Conservation (phyloP, 2,113 vertebrate species). For the Catharus bicknelli region DNA sequence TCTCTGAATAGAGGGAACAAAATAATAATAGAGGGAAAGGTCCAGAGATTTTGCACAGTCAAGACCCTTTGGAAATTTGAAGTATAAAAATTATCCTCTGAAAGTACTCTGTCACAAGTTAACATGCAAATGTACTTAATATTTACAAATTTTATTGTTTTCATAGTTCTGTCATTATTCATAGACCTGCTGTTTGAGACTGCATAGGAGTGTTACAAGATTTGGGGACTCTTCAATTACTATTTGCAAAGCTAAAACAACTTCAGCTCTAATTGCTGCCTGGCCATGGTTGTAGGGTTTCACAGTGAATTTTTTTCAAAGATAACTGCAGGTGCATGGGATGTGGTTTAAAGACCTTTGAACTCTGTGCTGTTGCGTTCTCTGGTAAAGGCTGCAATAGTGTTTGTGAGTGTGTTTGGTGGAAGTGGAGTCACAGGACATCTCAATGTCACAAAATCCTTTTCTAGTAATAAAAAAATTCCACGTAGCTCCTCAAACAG, state of each 20-base stretch:
- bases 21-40: not conserved
- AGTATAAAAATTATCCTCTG: not conserved
- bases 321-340: not conserved
- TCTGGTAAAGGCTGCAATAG: not conserved
- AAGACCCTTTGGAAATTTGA: not conserved
- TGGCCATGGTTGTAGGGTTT: not conserved
- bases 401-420: not conserved
- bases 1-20: fast-evolving
- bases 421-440: fast-evolving
- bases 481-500: not conserved
- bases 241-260: not conserved
- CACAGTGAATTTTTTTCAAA: not conserved
- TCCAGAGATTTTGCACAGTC: not conserved
- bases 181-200: not conserved
- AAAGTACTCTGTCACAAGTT: not conserved
- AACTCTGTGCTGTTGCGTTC: not conserved
- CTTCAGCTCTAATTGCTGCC: not conserved
- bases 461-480: not conserved
- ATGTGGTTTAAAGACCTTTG: not conserved
- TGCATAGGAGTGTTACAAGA: not conserved
- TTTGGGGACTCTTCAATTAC: not conserved
- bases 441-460: not conserved
- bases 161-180: not conserved
- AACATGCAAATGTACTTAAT: not conserved
- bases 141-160: not conserved